These are phyloP conservation scores for Chymomyza amoena DNA, from an alignment of 2,888 invertebrate species.

Conservation along the genomic window DNA sequence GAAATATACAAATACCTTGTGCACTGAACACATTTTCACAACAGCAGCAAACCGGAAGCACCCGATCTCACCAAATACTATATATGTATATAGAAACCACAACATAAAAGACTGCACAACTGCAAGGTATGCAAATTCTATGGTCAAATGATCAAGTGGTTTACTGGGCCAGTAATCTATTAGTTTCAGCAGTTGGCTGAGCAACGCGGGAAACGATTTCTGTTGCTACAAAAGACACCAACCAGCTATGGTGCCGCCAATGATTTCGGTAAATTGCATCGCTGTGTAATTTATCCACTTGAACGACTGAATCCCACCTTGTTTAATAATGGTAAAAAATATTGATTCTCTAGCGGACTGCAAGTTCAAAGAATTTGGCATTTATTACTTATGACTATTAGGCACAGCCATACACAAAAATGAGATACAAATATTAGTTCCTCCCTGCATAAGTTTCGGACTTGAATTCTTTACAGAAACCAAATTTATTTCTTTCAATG, in stretches of 20 bases:
- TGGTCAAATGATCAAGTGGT: slow-evolving; percentile 77
- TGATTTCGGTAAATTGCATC: slow-evolving; percentile 5
- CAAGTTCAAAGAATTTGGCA: too few relatives aligned
- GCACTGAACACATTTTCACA: background rate
- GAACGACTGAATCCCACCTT: slow-evolving; percentile 2
- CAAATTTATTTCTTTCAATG: too few relatives aligned
- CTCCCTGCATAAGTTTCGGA: too few relatives aligned
- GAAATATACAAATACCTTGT: background rate
- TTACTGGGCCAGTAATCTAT: slow-evolving; percentile 67
- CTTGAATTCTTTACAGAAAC: too few relatives aligned
- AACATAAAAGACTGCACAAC: slow-evolving; percentile 3
- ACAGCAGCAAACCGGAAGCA: background rate
- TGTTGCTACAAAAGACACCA: too few relatives aligned
- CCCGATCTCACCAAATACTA: background rate
- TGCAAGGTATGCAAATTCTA: slow-evolving; percentile 62
- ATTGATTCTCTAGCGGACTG: too few relatives aligned
- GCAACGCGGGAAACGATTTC: background rate
- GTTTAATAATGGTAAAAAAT: too few relatives aligned
- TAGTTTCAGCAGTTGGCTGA: slow-evolving; percentile 12
- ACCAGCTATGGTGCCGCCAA: background rate
- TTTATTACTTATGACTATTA: too few relatives aligned
- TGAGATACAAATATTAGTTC: too few relatives aligned
- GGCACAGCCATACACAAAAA: too few relatives aligned
- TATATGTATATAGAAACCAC: background rate
- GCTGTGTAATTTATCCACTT: slow-evolving; percentile 31